Evolutionary conservation across 2,888 invertebrate genomes (phyloP), one percentile per base, ranked within the genome.

Genomic region (Coelinius sp.): DNA sequence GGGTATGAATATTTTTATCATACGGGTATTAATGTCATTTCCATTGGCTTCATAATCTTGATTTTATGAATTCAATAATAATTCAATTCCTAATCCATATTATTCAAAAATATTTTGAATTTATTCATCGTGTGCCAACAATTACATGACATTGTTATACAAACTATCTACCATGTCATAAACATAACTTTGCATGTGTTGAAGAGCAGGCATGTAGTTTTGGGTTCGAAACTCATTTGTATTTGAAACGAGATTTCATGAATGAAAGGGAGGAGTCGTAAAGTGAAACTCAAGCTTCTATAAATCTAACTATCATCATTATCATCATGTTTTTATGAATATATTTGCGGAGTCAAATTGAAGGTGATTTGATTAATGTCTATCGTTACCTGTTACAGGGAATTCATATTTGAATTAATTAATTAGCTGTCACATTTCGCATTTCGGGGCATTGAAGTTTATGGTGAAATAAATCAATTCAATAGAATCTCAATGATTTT

Each of bases 171-270:
- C 66, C 71, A 71, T 71, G 59, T 56, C 66, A 70, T 70, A 65
- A 70, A 70, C 70, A 70, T 70, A 70, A 71, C 41, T 71, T 71
- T 71, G 71, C 71, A 71, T 71, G 66, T 66, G 71, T 59, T 56
- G 56, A 70, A 65, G 65, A 70, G 38, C 41, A 53, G 44, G 46
- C 53, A 53, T 70, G 35, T 65, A 14, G 56, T 56, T 65, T 59
- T 59, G 59, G 59, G 35, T 31, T 56, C 56, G 44, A 65, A 65
- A 70, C 24, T 59, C 38, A 70, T 65, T 65, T 65, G 65, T 70
- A 49, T 56, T 64, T 64, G 52, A 44, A 65, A 70, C 65, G 46
- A 20, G 68, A 62, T 68, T 35, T 14, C 35, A 59, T 59, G 59
- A 59, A 59, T 59, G 59, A 59, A 59, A 59, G 59, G 59, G 59